Evolutionary conservation across 2,888 invertebrate species (phyloP), one percentile per base, ranked within the genome.

Genomic region (Rapana venosa): DNA sequence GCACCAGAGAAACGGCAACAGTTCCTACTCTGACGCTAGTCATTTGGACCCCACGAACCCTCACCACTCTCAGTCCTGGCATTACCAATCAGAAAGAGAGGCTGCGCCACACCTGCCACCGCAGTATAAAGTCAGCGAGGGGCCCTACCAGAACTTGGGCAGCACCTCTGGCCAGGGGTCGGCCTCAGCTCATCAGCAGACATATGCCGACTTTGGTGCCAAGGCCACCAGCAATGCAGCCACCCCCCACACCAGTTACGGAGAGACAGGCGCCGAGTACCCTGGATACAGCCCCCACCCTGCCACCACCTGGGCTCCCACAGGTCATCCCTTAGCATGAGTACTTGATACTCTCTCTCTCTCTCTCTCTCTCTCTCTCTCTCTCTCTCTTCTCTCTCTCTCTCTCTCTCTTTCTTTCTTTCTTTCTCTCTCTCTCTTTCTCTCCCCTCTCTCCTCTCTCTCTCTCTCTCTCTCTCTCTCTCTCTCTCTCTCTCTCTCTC

Each of bases 151-250:
- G 1, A 70, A 26, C 22, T 30, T 70, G 17, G 20, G 36, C 35
- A 87, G 58, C 87, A 1, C 66, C 56, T 56, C 87, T 5, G 56
- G 74, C 30, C 74, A 35, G 15, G 87, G 20, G 26, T 32, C 87
- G 26, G 87, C 74, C 26, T 77, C 87, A 5, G n/a, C 74, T 36
- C 87, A 87, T 32, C 87, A 66, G 36, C 87, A 87, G 32, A 77
- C 36, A 15, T 87, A 87, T 47, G 47, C 58, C 8, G 85, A 61
- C 15, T 85, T 61, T 61, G 61, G 61, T 0, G 17, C n/a, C 22
- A 47, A 36, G 26, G 15, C 32, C 17, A 66, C 87, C 11, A 47
- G 87, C 74, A n/a, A 15, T 32, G 13, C 36, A 17, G 26, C 74
- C 15, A 87, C 87, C 15, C 20, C 36, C 22, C 87, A 47, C 35